Evolutionary conservation across 2,797 vertebrate species (phyloP).

Genomic region (Cyclura pinguis): DNA sequence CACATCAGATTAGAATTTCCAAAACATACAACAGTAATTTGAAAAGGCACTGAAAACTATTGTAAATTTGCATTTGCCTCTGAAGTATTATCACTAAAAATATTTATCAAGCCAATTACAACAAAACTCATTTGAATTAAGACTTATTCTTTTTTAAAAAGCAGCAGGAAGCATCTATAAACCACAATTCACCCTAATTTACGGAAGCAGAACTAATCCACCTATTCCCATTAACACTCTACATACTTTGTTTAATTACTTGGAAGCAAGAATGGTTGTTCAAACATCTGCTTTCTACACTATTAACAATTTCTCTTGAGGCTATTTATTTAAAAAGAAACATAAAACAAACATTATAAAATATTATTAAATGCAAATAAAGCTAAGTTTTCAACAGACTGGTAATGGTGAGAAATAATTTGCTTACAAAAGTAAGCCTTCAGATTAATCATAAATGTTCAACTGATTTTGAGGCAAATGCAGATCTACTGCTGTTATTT

Average conservation of each 20-base stretch:
- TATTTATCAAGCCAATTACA: constrained; percentile 40
- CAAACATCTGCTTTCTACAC: constrained; percentile 52
- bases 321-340: constrained; percentile 35
- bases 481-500: neutral
- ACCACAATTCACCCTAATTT: constrained; percentile 46
- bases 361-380: constrained; percentile 61
- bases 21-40: neutral
- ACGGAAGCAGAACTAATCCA: constrained; percentile 60
- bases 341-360: constrained; percentile 58
- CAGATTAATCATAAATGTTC: neutral
- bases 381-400: constrained; percentile 43
- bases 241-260: constrained; percentile 57
- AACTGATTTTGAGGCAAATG: neutral
- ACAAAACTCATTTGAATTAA: constrained; percentile 50
- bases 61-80: constrained; percentile 21
- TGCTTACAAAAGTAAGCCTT: constrained; percentile 35
- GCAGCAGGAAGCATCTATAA: neutral
- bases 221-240: constrained; percentile 18
- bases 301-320: constrained; percentile 49
- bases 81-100: constrained; percentile 22
- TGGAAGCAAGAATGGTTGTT: constrained; percentile 42
- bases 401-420: constrained; percentile 32
- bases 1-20: neutral
- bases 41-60: neutral
- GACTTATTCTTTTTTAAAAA: constrained; percentile 47